Evolutionary conservation across 2,888 invertebrate genomes (phyloP).

Genomic region (Sabatieria punctata): DNA sequence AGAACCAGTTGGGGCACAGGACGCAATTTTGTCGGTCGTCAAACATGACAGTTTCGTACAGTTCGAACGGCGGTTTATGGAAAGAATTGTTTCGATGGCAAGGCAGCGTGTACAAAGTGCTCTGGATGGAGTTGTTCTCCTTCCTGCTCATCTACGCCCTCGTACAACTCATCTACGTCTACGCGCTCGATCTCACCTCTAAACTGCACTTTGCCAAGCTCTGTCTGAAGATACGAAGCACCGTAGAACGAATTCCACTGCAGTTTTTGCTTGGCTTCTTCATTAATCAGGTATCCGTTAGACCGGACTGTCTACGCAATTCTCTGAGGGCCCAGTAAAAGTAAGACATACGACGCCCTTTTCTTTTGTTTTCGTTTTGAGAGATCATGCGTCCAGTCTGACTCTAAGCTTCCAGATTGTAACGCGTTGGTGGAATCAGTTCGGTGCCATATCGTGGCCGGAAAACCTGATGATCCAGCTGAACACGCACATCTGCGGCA

Average conservation of each 20-base stretch:
- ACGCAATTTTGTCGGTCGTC: no score
- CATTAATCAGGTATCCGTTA: background rate
- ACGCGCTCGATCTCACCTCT: no score
- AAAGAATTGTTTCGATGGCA: background rate
- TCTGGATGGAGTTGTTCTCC: background rate
- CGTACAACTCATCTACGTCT: background rate
- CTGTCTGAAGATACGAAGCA: no score
- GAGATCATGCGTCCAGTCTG: no score
- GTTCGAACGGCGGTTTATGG: background rate
- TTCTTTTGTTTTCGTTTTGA: no score
- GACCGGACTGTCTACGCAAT: background rate
- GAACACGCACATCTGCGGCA: background rate
- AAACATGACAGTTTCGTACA: slow-evolving; percentile 1
- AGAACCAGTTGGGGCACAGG: no score
- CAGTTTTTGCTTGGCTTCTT: slow-evolving; percentile 1
- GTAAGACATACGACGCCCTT: no score
- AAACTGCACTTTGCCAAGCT: no score
- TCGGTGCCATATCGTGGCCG: background rate
- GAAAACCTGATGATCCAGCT: background rate
- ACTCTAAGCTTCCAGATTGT: slow-evolving; percentile 1
- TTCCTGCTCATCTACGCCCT: background rate
- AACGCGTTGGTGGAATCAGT: background rate
- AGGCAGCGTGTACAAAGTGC: slow-evolving; percentile 3
- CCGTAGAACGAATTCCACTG: background rate
- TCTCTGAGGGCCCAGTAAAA: no score